Conservation (phyloP, 1,140 invertebrate genomes). For the Sitophilus oryzae region DNA sequence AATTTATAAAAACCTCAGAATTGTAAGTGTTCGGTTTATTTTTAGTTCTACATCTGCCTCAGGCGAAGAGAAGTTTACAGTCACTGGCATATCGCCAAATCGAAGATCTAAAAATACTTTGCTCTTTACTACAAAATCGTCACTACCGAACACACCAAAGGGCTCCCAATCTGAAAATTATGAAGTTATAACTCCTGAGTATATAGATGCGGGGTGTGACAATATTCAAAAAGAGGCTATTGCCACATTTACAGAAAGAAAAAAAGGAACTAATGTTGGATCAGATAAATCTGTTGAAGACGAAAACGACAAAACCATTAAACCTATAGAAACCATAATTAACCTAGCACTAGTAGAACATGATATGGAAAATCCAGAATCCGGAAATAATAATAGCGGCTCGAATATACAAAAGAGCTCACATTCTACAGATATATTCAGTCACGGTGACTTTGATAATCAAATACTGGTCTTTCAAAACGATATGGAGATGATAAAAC, state of each 20-base stretch:
- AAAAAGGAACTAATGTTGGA: no score
- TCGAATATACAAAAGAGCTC: conserved; percentile 1
- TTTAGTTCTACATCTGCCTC: conserved; percentile 14
- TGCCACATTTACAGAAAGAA: no score
- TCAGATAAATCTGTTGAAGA: no score
- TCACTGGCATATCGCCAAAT: conserved; percentile 19
- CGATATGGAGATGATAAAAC: no score
- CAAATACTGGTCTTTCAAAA: no score
- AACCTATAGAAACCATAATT: not conserved
- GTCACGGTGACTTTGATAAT: not conserved
- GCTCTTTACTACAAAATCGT: no score
- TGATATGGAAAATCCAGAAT: not conserved
- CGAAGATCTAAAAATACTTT: conserved; percentile 9
- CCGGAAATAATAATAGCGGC: not conserved
- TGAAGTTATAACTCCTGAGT: no score
- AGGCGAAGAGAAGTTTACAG: conserved; percentile 17
- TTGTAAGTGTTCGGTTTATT: not conserved
- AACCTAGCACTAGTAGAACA: not conserved
- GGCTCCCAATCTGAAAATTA: no score
- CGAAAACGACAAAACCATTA: no score
- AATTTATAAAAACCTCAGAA: not conserved
- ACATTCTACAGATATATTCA: not conserved
- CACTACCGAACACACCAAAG: no score
- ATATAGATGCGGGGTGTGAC: no score
- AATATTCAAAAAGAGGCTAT: no score